Evolutionary conservation across 2,113 vertebrate species (phyloP).

Genomic region (Otus sunia): DNA sequence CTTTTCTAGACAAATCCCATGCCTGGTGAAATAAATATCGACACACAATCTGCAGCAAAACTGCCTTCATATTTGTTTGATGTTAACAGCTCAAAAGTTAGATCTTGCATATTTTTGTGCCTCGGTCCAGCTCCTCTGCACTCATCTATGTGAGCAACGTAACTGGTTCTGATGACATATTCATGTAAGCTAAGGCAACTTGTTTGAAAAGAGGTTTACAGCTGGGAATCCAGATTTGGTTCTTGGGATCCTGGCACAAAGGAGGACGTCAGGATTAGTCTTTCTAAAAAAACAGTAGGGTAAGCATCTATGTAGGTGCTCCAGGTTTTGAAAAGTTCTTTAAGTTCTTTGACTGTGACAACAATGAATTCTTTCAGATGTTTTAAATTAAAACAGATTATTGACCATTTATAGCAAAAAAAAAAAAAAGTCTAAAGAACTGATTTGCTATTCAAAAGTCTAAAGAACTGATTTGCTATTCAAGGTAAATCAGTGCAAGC

Average conservation of each 20-base stretch:
- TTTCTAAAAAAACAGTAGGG: not conserved
- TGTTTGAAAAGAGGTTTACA: not conserved
- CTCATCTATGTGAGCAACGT: not conserved
- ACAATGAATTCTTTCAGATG: not conserved
- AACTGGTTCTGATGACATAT: not conserved
- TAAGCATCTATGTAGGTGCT: not conserved
- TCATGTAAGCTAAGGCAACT: not conserved
- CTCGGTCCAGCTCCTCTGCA: not conserved
- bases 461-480: not conserved
- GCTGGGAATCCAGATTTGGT: not conserved
- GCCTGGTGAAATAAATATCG: not conserved
- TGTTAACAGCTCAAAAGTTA: not conserved
- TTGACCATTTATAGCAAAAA: not conserved
- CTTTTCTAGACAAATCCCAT: not conserved
- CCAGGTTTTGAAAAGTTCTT: not conserved
- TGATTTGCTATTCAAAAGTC: not conserved
- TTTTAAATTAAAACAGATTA: not conserved
- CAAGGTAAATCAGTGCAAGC: not conserved
- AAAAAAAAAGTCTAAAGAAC: too few species aligned
- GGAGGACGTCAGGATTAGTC: not conserved
- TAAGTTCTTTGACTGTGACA: not conserved
- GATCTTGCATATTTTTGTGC: not conserved
- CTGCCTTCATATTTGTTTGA: not conserved
- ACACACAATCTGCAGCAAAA: not conserved
- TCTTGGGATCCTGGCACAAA: not conserved